These are phyloP conservation scores for Chloropsis hardwickii DNA, from an alignment of 2,113 vertebrate genomes.

Conservation along the genomic window DNA sequence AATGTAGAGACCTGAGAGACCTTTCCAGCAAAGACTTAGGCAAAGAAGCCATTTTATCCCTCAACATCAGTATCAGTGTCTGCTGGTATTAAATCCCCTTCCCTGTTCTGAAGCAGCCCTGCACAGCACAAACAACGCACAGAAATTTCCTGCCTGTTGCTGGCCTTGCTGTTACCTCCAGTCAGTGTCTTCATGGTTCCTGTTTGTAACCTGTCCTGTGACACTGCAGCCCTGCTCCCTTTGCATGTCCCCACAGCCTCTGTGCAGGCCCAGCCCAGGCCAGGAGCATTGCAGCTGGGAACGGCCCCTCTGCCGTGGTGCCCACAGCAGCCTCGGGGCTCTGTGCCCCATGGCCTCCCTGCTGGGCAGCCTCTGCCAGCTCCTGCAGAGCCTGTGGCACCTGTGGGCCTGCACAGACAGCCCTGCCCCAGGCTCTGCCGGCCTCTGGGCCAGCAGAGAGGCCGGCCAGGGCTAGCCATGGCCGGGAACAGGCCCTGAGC, in stretches of 20 bases:
- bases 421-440: background rate
- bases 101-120: background rate
- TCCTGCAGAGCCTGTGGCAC: background rate
- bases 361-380: background rate
- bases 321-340: background rate
- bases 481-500: background rate
- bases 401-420: background rate
- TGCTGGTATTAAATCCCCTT: background rate
- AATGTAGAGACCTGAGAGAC: background rate
- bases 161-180: background rate
- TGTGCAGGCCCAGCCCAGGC: background rate
- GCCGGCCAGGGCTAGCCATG: background rate
- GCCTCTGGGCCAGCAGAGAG: background rate
- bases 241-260: background rate
- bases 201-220: background rate
- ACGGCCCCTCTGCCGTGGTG: accelerated
- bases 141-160: background rate
- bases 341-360: background rate
- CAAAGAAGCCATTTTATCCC: background rate
- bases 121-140: background rate
- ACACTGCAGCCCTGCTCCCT: background rate
- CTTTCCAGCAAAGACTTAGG: background rate
- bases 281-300: background rate
- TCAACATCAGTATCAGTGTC: background rate
- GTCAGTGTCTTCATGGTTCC: background rate